Evolutionary conservation across 2,888 invertebrate genomes (phyloP).

Genomic region (Aleiodes leptofemur): DNA sequence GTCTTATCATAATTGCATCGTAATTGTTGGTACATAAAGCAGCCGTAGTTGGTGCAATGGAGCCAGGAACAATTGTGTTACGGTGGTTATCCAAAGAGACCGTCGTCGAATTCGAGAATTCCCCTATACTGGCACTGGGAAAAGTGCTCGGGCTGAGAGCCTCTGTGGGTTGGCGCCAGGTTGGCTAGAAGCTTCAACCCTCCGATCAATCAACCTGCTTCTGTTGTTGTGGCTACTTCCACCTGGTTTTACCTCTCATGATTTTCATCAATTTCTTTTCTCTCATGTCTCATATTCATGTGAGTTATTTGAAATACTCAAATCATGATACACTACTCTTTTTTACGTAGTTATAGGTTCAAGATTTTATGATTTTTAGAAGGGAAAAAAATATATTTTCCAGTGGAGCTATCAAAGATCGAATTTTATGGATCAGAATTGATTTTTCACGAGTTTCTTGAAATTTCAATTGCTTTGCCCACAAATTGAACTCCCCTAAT

Average conservation of each 20-base stretch:
- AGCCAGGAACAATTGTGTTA: constrained; percentile 31
- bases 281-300: background rate
- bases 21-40: constrained; percentile 56
- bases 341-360: too few species aligned
- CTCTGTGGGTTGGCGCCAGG: constrained; percentile 71
- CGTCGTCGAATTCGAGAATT: background rate
- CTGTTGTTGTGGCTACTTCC: constrained; percentile 56
- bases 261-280: constrained; percentile 8
- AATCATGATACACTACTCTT: too few species aligned
- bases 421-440: too few species aligned
- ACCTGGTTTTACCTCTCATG: constrained; percentile 18
- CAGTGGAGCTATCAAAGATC: too few species aligned
- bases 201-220: constrained; percentile 74
- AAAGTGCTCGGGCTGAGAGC: constrained; percentile 63
- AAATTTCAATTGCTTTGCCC: too few species aligned
- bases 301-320: too few species aligned
- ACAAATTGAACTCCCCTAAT: too few species aligned
- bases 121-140: background rate
- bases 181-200: constrained; percentile 71
- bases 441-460: too few species aligned
- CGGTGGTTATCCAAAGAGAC: background rate
- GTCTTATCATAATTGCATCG: constrained; percentile 61
- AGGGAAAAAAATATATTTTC: too few species aligned
- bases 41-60: constrained; percentile 28
- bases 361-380: too few species aligned